Percentiles rank a stretch among this genome's conserved stretches.
Conservation (phyloP, 2,888 invertebrate species). For the Philaethria dido region DNA sequence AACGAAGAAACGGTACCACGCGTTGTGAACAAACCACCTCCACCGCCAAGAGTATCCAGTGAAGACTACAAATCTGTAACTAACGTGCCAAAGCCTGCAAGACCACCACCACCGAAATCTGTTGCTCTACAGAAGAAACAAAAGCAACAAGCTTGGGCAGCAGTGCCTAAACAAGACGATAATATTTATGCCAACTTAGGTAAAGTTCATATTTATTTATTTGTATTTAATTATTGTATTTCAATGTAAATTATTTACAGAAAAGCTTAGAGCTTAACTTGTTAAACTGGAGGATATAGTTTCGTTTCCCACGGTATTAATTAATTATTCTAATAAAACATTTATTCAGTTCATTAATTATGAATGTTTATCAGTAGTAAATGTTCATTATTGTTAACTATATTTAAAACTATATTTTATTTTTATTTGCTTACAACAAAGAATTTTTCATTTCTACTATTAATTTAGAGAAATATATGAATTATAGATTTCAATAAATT, state of each 20-base stretch:
- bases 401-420: too few species aligned
- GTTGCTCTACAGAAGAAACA: conserved; percentile 85
- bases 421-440: too few species aligned
- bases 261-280: background rate
- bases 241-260: background rate
- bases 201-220: conserved; percentile 63
- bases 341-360: too few species aligned
- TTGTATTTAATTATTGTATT: background rate
- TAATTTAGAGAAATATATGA: conserved; percentile 23
- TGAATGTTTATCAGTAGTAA: too few species aligned
- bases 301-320: too few species aligned
- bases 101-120: conserved; percentile 90
- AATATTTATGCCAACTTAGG: conserved; percentile 92
- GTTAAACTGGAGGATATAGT: too few species aligned
- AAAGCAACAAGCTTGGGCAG: conserved; percentile 76
- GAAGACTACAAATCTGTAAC: conserved; percentile 79
- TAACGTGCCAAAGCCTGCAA: conserved; percentile 85
- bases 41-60: conserved; percentile 87
- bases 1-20: conserved; percentile 71
- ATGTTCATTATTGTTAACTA: too few species aligned
- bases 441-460: background rate
- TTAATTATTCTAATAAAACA: too few species aligned
- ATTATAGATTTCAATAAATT: conserved; percentile 47
- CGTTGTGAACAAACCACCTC: conserved; percentile 86
- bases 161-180: conserved; percentile 68